A percentile compares a stretch with the other conserved stretches of the same genome.
Evolutionary conservation across 2,797 vertebrate genomes (phyloP).

Genomic region (Pseudochaenichthys georgianus): DNA sequence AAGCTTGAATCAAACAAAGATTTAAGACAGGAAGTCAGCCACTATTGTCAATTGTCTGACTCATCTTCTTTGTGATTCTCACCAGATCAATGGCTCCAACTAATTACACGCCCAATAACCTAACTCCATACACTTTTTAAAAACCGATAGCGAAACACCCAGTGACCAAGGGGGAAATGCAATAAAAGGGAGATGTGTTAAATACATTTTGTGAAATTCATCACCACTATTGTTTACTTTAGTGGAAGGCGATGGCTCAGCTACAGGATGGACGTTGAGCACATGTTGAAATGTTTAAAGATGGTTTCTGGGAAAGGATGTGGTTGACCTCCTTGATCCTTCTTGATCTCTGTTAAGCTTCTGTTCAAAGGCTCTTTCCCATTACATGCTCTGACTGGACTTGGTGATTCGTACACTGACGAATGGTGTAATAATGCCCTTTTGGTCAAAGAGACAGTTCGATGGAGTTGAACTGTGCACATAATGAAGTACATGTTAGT

Average conservation of each 20-base stretch:
- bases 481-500: background rate
- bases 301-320: background rate
- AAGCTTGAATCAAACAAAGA: background rate
- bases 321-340: constrained; percentile 1
- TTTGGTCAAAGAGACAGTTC: background rate
- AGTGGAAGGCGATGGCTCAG: background rate
- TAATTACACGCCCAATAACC: background rate
- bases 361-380: background rate
- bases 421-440: too few relatives aligned
- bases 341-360: background rate
- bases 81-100: background rate
- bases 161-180: background rate
- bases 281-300: background rate
- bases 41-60: background rate
- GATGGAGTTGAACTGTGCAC: background rate
- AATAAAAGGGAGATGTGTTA: background rate
- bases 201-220: background rate
- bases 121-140: background rate
- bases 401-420: background rate
- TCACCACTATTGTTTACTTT: background rate
- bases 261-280: background rate
- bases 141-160: background rate
- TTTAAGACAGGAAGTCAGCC: background rate
- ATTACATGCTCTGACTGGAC: too few relatives aligned
- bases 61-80: background rate